Evolutionary conservation across 2,888 invertebrate genomes (phyloP), one percentile per base, ranked within the genome.

Genomic region (Drepanosiphum platanoidis): DNA sequence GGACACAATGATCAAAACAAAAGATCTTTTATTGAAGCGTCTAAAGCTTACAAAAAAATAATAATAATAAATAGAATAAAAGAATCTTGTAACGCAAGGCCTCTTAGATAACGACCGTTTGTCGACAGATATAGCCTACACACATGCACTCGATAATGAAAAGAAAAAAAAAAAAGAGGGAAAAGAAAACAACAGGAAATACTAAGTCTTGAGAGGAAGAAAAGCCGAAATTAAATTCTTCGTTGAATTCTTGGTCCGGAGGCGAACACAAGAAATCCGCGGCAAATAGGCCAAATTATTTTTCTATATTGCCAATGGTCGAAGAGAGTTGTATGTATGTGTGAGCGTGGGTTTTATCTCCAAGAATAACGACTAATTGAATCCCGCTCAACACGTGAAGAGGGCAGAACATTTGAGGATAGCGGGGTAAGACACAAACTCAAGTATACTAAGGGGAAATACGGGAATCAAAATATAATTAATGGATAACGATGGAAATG

Each of bases 181-280:
- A 61, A 30, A 74, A 15, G 22, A 46, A 75, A 75, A 74, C 75
- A 66, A 83, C 64, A 30, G 75, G 52, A 52, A 83, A 66, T 64
- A 68, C 66, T 75, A 77, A 52, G 27, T 83, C 64, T 75, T 46
- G 61, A 46, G 34, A 36, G 34, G 36, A 42, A 36, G 27, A 36
- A 83, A 75, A 83, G 18, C 39, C 66, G 68, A 84, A 84, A 84
- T 84, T 84, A 84, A 84, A 84, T 84, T 84, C 68, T 58, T 84
- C 39, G 77, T 58, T 8, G 84, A 84, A 84, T 77, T 70, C 52
- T 68, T 46, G 18, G 36, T 70, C 39, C 36, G 83, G 66, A 46
- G 66, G 36, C 46, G 83, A 83, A 83, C 83, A 42, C 74, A 22
- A 66, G 46, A 83, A 74, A 83, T 75, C 74, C 74, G 46, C 58